A percentile compares a stretch with the other conserved stretches of the same genome.
These are phyloP conservation scores for Drosophila sulfurigaster DNA, from an alignment of 1,140 invertebrate species.

Conservation along the genomic window DNA sequence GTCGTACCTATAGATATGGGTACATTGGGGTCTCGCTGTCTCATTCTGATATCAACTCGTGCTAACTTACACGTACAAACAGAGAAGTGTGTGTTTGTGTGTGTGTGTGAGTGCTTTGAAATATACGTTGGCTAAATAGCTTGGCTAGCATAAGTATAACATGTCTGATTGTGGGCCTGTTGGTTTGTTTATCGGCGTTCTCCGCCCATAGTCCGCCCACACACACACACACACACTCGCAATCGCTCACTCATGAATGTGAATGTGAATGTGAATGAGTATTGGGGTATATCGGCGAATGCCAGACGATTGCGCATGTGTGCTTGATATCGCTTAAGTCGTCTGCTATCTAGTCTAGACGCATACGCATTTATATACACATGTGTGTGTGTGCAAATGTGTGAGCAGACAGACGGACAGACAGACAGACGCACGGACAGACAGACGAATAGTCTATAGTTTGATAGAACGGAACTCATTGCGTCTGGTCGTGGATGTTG, in stretches of 20 bases:
- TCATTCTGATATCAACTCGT: not conserved
- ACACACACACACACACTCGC: conserved; percentile 15
- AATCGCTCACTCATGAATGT: not conserved
- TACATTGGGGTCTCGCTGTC: not conserved
- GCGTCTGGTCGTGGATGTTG: conserved; percentile 19
- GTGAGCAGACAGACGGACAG: not conserved
- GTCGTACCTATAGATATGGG: conserved; percentile 12
- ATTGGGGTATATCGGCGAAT: conserved; percentile 29
- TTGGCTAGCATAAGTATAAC: conserved; percentile 42
- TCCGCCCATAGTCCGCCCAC: conserved; percentile 37
- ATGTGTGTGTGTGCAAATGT: conserved; percentile 4
- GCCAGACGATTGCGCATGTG: conserved; percentile 68
- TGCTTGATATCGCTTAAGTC: conserved; percentile 79
- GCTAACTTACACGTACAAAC: not conserved
- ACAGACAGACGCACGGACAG: not conserved
- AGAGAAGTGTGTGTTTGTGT: conserved; percentile 1
- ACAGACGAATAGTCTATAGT: conserved; percentile 16
- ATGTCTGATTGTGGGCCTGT: conserved; percentile 35
- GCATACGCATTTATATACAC: conserved; percentile 45
- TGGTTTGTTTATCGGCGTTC: conserved; percentile 48
- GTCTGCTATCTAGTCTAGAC: conserved; percentile 83
- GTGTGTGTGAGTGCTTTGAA: not conserved
- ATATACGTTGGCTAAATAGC: conserved; percentile 38
- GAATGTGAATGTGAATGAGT: not conserved
- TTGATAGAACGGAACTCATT: conserved; percentile 33